These are phyloP conservation scores for Drosophila maculinotata DNA, from an alignment of 2,888 invertebrate species.

Conservation along the genomic window DNA sequence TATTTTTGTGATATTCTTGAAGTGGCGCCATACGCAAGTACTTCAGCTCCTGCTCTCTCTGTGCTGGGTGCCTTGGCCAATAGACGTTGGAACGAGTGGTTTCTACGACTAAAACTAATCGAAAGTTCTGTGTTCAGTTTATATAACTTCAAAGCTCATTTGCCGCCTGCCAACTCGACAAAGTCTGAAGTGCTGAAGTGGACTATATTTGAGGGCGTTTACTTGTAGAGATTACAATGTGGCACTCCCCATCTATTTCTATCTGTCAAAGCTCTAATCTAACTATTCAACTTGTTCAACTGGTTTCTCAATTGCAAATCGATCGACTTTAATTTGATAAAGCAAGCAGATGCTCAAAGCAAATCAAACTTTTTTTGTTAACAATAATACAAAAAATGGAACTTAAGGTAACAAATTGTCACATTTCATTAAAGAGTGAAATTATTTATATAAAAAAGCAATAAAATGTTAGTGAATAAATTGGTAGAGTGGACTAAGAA, in stretches of 20 bases:
- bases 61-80: not conserved
- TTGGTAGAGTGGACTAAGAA: slow-evolving; percentile 3
- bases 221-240: slow-evolving; percentile 48
- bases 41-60: slow-evolving; percentile 27
- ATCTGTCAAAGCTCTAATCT: slow-evolving; percentile 24
- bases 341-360: not conserved
- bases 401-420: not conserved
- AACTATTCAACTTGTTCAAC: slow-evolving; percentile 35
- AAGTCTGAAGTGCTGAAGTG: slow-evolving; percentile 44
- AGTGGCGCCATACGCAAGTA: slow-evolving; percentile 50
- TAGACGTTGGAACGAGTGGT: not conserved
- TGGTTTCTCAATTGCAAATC: slow-evolving; percentile 24
- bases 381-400: not conserved
- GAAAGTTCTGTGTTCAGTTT: slow-evolving; percentile 44
- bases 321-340: slow-evolving; percentile 8
- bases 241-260: slow-evolving; percentile 30
- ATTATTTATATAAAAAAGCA: not conserved
- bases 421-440: not conserved
- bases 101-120: slow-evolving; percentile 34
- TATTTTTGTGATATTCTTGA: slow-evolving; percentile 18
- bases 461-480: not conserved
- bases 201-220: slow-evolving; percentile 40
- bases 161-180: slow-evolving; percentile 44
- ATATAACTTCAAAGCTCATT: slow-evolving; percentile 54
- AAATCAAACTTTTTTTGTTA: not conserved